Percentiles rank a stretch among this genome's conserved stretches.
Conservation (phyloP, 2,797 vertebrate species). For the Gymnoscopelus braueri region DNA sequence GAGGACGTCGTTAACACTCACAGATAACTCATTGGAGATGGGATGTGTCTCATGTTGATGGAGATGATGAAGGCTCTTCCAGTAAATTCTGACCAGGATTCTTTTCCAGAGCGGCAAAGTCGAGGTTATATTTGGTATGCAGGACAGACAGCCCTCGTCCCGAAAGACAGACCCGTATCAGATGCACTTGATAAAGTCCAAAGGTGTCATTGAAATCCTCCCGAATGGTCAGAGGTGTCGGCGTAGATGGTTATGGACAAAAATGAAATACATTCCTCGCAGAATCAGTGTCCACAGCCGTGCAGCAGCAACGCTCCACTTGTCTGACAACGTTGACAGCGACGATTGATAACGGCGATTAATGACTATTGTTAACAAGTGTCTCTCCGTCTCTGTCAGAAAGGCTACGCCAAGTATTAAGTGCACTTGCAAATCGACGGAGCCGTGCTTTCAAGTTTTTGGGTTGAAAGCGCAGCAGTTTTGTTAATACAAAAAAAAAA, state of each 20-base stretch:
- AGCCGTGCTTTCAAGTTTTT: conserved; percentile 43
- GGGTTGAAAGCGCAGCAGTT: conserved; percentile 19
- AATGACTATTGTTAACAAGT: conserved; percentile 30
- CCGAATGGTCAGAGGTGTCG: conserved; percentile 37
- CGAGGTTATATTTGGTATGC: conserved; percentile 14
- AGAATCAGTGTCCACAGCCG: conserved; percentile 37
- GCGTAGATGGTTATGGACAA: conserved; percentile 10
- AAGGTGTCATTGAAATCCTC: conserved; percentile 44
- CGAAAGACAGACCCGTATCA: conserved; percentile 8
- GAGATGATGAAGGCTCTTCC: conserved; percentile 22
- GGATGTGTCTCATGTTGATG: conserved; percentile 78
- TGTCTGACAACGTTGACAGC: conserved; percentile 24
- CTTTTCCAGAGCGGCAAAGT: conserved; percentile 11
- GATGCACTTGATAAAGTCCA: conserved; percentile 30
- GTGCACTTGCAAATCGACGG: conserved; percentile 64
- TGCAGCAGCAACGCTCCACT: conserved; percentile 5
- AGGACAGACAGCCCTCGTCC: background rate
- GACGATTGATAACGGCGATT: background rate
- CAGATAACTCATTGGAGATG: conserved; percentile 81
- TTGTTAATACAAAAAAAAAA: conserved; percentile 12
- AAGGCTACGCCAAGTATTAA: conserved; percentile 46
- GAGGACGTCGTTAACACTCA: conserved; percentile 65
- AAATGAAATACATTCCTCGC: conserved; percentile 28
- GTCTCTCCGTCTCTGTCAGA: conserved; percentile 23
- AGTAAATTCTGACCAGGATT: conserved; percentile 10